Evolutionary conservation across 2,797 vertebrate species (phyloP).

Genomic region (Scyliorhinus canicula): DNA sequence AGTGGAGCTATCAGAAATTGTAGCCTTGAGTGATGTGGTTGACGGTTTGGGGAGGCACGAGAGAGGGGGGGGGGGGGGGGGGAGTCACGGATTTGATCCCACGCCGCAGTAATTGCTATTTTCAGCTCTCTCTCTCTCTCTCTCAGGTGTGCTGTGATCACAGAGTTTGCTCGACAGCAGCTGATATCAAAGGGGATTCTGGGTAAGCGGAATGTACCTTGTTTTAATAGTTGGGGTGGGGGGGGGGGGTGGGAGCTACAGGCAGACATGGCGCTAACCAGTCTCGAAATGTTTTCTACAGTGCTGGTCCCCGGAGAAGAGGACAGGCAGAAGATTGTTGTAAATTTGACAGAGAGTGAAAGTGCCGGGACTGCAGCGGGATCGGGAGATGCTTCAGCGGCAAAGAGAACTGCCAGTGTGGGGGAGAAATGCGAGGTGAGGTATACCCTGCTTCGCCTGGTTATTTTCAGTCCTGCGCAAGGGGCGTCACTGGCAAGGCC

Average conservation of each 20-base stretch:
- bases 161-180: slow-evolving; percentile 72
- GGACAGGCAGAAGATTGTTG: slow-evolving; percentile 58
- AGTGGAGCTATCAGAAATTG: too few species aligned
- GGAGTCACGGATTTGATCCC: too few species aligned
- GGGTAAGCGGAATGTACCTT: slow-evolving; percentile 49
- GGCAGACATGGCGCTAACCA: neutral
- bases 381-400: slow-evolving; percentile 39
- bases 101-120: neutral
- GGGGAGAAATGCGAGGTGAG: slow-evolving; percentile 53
- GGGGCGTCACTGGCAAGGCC: neutral
- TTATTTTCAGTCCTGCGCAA: neutral
- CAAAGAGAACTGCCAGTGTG: slow-evolving; percentile 40
- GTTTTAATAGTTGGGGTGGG: neutral
- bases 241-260: neutral
- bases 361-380: slow-evolving; percentile 35
- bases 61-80: too few species aligned
- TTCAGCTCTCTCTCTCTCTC: neutral
- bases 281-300: slow-evolving; percentile 37
- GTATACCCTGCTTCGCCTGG: neutral
- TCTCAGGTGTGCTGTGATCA: slow-evolving; percentile 76
- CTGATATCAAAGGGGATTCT: slow-evolving; percentile 68
- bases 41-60: too few species aligned
- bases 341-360: slow-evolving; percentile 55
- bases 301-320: slow-evolving; percentile 70
- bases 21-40: too few species aligned